These are phyloP conservation scores for Vicugna pacos DNA, from an alignment of 2,113 vertebrate genomes.

Conservation along the genomic window DNA sequence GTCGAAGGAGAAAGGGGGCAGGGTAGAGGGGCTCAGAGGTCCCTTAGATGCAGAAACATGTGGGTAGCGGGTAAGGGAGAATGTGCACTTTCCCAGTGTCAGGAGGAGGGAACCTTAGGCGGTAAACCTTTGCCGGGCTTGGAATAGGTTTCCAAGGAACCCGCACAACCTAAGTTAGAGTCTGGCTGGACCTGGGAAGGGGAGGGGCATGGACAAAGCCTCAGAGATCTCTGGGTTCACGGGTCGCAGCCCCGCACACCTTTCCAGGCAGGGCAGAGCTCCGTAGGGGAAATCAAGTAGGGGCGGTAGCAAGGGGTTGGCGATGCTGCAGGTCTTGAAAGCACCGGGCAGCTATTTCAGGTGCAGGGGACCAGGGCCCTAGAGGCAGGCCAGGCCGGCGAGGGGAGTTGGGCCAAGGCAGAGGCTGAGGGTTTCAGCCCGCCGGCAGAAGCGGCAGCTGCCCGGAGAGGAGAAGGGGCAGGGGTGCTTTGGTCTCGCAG, in stretches of 20 bases:
- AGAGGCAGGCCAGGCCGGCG: fast-evolving
- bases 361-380: fast-evolving
- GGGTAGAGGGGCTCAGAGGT: background rate
- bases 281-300: background rate
- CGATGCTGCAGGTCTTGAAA: background rate
- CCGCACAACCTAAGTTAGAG: background rate
- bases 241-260: no score
- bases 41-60: background rate
- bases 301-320: background rate
- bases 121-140: background rate
- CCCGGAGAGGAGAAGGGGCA: background rate
- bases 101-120: background rate
- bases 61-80: fast-evolving
- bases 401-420: background rate
- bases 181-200: background rate
- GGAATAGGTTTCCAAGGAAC: background rate
- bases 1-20: background rate
- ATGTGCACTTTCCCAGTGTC: background rate
- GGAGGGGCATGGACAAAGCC: background rate
- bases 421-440: background rate
- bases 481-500: fast-evolving
- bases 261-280: background rate
- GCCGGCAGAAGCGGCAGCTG: background rate
- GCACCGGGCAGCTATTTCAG: background rate
- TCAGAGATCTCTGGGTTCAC: fast-evolving